A percentile compares a stretch with the other conserved stretches of the same genome.
phyloP scores from a whole-genome alignment of 2,797 vertebrate genomes.

The Neostethus bicornis region DNA sequence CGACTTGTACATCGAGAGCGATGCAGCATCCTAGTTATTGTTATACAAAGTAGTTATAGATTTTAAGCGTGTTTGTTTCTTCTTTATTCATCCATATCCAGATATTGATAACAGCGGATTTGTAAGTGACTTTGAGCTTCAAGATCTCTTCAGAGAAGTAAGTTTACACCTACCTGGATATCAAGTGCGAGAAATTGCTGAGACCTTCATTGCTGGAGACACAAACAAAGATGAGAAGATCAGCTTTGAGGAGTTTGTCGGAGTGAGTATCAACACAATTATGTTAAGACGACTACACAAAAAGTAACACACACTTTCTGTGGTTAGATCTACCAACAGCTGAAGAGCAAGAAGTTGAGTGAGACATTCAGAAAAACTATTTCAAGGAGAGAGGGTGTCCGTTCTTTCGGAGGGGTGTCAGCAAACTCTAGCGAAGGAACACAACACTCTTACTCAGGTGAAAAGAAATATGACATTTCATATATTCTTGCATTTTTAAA shows the following conservation, averaged over 20 bases:
- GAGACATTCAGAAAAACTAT: slow-evolving; percentile 91
- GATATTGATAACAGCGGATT: slow-evolving; percentile 95
- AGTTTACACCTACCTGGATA: slow-evolving; percentile 92
- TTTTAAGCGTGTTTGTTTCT: background rate
- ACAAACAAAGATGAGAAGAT: slow-evolving; percentile 95
- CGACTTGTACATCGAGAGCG: too few species aligned
- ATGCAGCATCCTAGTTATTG: too few species aligned
- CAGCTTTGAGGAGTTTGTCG: slow-evolving; percentile 96
- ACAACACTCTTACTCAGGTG: slow-evolving; percentile 97
- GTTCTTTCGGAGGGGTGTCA: slow-evolving; percentile 92
- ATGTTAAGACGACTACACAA: rapidly evolving
- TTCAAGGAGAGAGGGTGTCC: slow-evolving; percentile 90
- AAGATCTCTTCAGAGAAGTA: slow-evolving; percentile 96
- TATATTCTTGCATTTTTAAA: background rate
- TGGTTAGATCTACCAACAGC: slow-evolving; percentile 85
- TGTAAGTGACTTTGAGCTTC: slow-evolving; percentile 95
- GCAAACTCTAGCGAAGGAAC: slow-evolving; percentile 92
- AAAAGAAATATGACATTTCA: background rate
- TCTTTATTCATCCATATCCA: slow-evolving; percentile 56
- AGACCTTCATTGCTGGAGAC: slow-evolving; percentile 90
- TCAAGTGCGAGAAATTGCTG: slow-evolving; percentile 91
- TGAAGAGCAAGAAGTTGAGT: slow-evolving; percentile 93
- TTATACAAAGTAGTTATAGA: too few species aligned
- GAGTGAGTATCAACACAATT: slow-evolving; percentile 74
- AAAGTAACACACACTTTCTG: slow-evolving; percentile 8